phyloP scores from a whole-genome alignment of 2,888 invertebrate genomes.

The Autographa gamma region DNA sequence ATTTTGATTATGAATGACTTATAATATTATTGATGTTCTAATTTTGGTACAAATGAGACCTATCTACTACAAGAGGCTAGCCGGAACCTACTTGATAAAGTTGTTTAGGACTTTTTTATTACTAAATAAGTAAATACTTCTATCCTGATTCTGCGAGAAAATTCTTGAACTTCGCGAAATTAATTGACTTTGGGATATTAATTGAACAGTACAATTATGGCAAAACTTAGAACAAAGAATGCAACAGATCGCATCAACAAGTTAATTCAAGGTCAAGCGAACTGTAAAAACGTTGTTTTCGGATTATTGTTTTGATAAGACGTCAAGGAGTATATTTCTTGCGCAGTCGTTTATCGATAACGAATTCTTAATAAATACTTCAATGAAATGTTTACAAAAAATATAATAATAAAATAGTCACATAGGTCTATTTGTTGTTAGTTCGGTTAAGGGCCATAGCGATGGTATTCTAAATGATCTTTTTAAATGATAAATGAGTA shows the following conservation, averaged over 20 bases:
- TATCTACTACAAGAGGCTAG: neutral
- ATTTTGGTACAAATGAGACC: neutral
- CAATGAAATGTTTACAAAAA: conserved; percentile 39
- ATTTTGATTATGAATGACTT: neutral
- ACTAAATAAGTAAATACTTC: too few species aligned
- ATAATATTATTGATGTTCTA: neutral
- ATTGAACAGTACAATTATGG: conserved; percentile 2
- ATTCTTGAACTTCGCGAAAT: neutral
- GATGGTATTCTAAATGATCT: neutral
- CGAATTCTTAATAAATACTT: conserved; percentile 61
- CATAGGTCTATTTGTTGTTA: neutral
- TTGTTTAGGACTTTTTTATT: neutral
- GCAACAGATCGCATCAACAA: conserved; percentile 64
- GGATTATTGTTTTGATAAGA: conserved; percentile 81
- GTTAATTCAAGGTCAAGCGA: conserved; percentile 71
- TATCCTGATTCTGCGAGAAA: neutral
- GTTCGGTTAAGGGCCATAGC: neutral
- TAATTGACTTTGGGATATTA: neutral
- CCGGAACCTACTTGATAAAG: neutral
- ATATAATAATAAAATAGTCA: neutral
- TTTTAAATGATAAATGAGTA: neutral
- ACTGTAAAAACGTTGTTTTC: conserved; percentile 74
- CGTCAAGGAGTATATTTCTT: conserved; percentile 70
- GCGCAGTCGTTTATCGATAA: conserved; percentile 65
- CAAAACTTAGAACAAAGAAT: conserved; percentile 45